Evolutionary conservation across 1,140 invertebrate species (phyloP).

Genomic region (Drosophila kohkoa): DNA sequence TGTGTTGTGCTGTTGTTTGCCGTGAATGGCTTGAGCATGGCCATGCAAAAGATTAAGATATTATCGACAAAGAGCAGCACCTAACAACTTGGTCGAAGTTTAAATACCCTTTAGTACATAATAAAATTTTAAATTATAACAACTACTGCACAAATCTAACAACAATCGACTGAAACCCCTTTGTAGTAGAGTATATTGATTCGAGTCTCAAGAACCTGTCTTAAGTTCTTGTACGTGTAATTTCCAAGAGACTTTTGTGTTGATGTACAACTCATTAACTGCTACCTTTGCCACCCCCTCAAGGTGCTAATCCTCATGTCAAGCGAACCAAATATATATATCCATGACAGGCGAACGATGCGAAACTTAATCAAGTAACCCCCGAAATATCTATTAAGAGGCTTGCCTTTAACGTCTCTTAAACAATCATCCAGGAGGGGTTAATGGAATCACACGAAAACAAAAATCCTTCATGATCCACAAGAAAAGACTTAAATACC

Average conservation of each 20-base stretch:
- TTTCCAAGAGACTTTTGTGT: constrained; percentile 24
- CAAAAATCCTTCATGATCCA: constrained; percentile 38
- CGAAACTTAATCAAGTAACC: constrained; percentile 43
- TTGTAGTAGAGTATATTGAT: background rate
- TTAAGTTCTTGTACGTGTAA: constrained; percentile 38
- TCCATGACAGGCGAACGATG: constrained; percentile 1
- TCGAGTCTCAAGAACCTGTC: constrained; percentile 9
- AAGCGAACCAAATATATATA: constrained; percentile 24
- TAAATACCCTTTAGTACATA: constrained; percentile 18
- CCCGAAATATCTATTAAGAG: constrained; percentile 34
- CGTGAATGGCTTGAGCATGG: constrained; percentile 24
- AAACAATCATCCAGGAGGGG: constrained; percentile 15
- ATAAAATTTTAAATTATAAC: background rate
- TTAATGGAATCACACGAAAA: constrained; percentile 2
- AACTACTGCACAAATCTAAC: too few relatives aligned
- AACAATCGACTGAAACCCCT: background rate
- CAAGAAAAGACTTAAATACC: constrained; percentile 69
- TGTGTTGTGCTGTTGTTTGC: constrained; percentile 17
- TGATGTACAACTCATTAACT: constrained; percentile 43
- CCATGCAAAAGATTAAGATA: constrained; percentile 53
- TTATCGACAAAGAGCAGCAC: constrained; percentile 22
- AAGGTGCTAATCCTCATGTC: constrained; percentile 26
- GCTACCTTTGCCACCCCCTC: background rate
- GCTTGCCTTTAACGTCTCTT: constrained; percentile 14
- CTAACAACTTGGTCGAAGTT: background rate